phyloP scores from a whole-genome alignment of 2,888 invertebrate species.

The Mylabris sibirica region DNA sequence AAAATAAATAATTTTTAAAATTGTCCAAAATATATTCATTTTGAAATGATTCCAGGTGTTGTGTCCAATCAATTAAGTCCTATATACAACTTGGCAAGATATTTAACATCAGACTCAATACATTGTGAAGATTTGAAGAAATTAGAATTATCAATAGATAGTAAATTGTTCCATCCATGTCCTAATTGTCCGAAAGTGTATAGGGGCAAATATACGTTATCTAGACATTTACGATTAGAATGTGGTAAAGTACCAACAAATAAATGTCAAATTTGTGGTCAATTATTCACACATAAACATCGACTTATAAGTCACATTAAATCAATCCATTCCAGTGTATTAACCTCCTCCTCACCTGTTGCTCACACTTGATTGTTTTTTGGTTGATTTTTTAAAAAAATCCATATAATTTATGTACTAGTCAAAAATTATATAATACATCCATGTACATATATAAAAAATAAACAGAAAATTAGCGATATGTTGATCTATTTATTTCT shows the following conservation, averaged over 20 bases:
- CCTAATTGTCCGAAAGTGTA: slow-evolving; percentile 55
- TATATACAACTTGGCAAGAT: slow-evolving; percentile 26
- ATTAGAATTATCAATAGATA: slow-evolving; percentile 37
- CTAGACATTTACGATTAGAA: slow-evolving; percentile 60
- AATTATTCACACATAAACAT: slow-evolving; percentile 54
- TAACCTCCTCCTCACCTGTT: slow-evolving; percentile 16
- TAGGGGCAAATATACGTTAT: slow-evolving; percentile 52
- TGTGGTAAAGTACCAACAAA: slow-evolving; percentile 58
- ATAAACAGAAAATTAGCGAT: not conserved
- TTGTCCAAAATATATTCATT: slow-evolving; percentile 23
- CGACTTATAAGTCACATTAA: slow-evolving; percentile 51
- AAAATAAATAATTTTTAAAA: slow-evolving; percentile 9
- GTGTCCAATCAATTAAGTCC: slow-evolving; percentile 19
- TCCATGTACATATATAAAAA: slow-evolving; percentile 7
- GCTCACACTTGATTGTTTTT: slow-evolving; percentile 20
- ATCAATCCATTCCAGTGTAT: slow-evolving; percentile 46
- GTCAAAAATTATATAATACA: slow-evolving; percentile 19
- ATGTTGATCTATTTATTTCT: not conserved
- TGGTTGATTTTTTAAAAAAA: slow-evolving; percentile 9
- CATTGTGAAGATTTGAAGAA: slow-evolving; percentile 30
- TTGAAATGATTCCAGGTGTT: slow-evolving; percentile 27
- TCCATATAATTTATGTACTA: slow-evolving; percentile 24
- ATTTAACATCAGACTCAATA: slow-evolving; percentile 23
- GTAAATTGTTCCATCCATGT: slow-evolving; percentile 41
- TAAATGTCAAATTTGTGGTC: slow-evolving; percentile 51